Evolutionary conservation across 2,888 invertebrate genomes (phyloP), one percentile per base, ranked within the genome.

Genomic region (Conus canariensis): DNA sequence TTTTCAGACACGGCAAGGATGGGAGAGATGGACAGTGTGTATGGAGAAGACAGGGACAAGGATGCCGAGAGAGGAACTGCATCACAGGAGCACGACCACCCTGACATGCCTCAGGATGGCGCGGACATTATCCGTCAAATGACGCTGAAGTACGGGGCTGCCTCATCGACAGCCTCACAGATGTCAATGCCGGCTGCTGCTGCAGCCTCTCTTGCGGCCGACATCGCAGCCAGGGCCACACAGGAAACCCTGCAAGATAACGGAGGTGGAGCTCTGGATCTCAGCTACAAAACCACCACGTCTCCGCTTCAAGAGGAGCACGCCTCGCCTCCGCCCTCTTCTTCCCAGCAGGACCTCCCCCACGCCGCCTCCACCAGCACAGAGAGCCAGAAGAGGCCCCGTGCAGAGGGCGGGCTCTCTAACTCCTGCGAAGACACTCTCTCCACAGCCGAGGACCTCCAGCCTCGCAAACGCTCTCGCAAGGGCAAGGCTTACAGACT

Each of bases 401-500:
- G 10, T 0, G 83, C 0, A 45, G 45, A 45, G 45, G 45, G 45
- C 0, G 10, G 10, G 30, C 5, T 4, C 45, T 16, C 85, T 45
- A 45, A 25, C 70, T 77, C 85, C 59, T 59, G 74, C n/a, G 89
- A 85, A n/a, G 89, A 89, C 19, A 85, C 85, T 45, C 16, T 58
- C 0, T 89, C 45, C 60, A 19, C 9, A 9, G 74, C 16, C 0
- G 96, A 96, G 59, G 97, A 94, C 12, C 90, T 92, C n/a, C 96
- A 97, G 70, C 94, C 94, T n/a, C 92, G 96, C 4, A 97, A 97
- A 94, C 97, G 97, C 93, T 97, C 98, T 56, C 97, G 99, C 93
- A 99, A 99, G 96, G 98, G 98, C 0, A 98, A 98, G 88, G 98
- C 98, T 0, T 97, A 97, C 94, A 98, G 98, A 94, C 96, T 99